Percentiles rank a stretch among this genome's conserved stretches.
Conservation (phyloP, 2,888 invertebrate genomes). For the Epirrhoe tristata region DNA sequence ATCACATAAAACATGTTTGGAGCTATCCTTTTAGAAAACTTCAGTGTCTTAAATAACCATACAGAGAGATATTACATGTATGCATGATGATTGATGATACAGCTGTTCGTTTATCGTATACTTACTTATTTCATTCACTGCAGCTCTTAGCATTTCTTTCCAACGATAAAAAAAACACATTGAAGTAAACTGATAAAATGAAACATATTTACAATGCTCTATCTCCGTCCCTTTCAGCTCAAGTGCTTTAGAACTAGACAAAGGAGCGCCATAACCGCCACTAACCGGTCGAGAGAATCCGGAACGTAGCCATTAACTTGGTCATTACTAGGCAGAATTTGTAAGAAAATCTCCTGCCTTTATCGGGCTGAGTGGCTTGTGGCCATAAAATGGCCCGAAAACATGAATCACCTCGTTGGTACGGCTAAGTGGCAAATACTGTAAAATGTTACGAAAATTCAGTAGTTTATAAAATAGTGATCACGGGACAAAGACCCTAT, state of each 20-base stretch:
- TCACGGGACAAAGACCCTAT: too few relatives aligned
- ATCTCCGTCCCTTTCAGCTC: conserved; percentile 37
- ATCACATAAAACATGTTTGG: too few relatives aligned
- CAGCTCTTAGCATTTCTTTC: background rate
- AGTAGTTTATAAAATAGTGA: background rate
- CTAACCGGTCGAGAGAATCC: conserved; percentile 43
- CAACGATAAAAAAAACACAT: background rate
- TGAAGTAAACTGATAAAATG: background rate
- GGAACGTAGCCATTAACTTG: conserved; percentile 45
- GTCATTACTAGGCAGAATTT: conserved; percentile 50
- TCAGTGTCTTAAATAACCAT: too few relatives aligned
- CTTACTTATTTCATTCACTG: too few relatives aligned
- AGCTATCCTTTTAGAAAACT: too few relatives aligned
- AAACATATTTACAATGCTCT: conserved; percentile 28
- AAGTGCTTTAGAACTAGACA: conserved; percentile 36
- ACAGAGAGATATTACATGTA: too few relatives aligned
- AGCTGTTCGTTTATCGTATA: too few relatives aligned
- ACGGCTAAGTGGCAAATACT: conserved; percentile 36
- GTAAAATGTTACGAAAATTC: conserved; percentile 16
- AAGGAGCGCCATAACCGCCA: conserved; percentile 36
- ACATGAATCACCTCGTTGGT: conserved; percentile 39
- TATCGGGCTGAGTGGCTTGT: conserved; percentile 43
- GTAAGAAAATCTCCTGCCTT: conserved; percentile 41
- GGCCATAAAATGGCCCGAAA: conserved; percentile 40
- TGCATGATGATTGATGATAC: too few relatives aligned